Base-by-base conservation (phyloP, 2,888 invertebrate species). In the Podotricha telesiphe region DNA sequence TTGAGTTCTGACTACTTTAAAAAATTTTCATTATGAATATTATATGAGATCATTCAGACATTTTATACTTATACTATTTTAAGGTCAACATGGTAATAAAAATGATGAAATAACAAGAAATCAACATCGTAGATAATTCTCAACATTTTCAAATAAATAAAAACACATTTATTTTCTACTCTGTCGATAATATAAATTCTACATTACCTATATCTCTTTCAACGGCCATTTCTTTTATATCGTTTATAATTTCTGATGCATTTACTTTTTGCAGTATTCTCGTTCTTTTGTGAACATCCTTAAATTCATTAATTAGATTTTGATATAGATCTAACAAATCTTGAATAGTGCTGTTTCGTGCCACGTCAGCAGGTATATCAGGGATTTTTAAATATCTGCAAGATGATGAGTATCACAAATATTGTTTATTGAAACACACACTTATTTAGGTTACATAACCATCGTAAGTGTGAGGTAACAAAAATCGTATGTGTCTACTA, bases 211-310 rank as follows among this genome's bases (percentile, higher is more conserved):
- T 96, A 78, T 97, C 96, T 82, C 96, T 95, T 83, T 98, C 98
- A 65, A 96, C 95, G 74, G 97, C 97, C 96, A 98, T 97, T 73
- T 96, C 95, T 77, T 95, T 95, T 64, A 98, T 95, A 82, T 98
- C 98, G 75, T 96, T 95, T 76, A 97, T 95, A 70, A 98, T 95
- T 89, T 98, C 98, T 2, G 95, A 93, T n/a, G 96, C 95, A 80
- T 96, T 95, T 37, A 94, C 93, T 75, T 93, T 94, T 76, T 94
- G 94, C 65, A 96, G 86, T 61, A 94, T 83, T 77, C 96, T 95
- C 48, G 95, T 94, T 76, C 95, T 94, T 81, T 95, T 96, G 84
- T 97, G 97, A 0, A 95, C 93, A 22, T 94, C 94, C 85, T 97
- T 97, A 87, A 98, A 98, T 79, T 96, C 95, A 66, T 96, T 96